Conservation (phyloP, 2,888 invertebrate species). For the Endomychus coccineus region DNA sequence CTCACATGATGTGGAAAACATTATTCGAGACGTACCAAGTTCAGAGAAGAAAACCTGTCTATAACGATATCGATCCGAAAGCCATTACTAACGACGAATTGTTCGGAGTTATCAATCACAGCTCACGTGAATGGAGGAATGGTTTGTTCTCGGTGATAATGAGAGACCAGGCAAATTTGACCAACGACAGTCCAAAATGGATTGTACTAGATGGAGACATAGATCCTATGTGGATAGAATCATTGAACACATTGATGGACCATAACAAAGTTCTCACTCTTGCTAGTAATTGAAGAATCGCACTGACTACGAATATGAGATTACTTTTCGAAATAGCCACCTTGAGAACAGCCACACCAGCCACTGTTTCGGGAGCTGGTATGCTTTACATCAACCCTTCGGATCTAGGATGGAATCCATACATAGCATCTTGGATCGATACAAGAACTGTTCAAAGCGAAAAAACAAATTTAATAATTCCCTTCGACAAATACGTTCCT, state of each 20-base stretch:
- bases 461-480: slow-evolving; percentile 70
- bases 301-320: slow-evolving; percentile 81
- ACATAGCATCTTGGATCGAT: slow-evolving; percentile 83
- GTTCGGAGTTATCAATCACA: slow-evolving; percentile 88
- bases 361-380: slow-evolving; percentile 90
- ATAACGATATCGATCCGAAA: slow-evolving; percentile 87
- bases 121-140: slow-evolving; percentile 88
- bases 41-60: slow-evolving; percentile 72
- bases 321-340: slow-evolving; percentile 87
- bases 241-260: slow-evolving; percentile 93
- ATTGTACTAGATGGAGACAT: slow-evolving; percentile 93
- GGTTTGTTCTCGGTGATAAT: slow-evolving; percentile 87
- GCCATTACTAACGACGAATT: slow-evolving; percentile 93
- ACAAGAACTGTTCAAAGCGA: slow-evolving; percentile 63
- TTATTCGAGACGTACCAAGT: slow-evolving; percentile 75
- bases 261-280: slow-evolving; percentile 92
- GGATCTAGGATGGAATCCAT: slow-evolving; percentile 93
- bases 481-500: slow-evolving; percentile 92
- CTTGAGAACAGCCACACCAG: slow-evolving; percentile 86
- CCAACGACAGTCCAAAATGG: slow-evolving; percentile 81
- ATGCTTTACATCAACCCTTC: slow-evolving; percentile 91
- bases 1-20: slow-evolving; percentile 92
- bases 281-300: slow-evolving; percentile 91
- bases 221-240: slow-evolving; percentile 98
- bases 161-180: slow-evolving; percentile 87